phyloP scores from a whole-genome alignment of 2,797 vertebrate species.

The Trichosurus vulpecula region DNA sequence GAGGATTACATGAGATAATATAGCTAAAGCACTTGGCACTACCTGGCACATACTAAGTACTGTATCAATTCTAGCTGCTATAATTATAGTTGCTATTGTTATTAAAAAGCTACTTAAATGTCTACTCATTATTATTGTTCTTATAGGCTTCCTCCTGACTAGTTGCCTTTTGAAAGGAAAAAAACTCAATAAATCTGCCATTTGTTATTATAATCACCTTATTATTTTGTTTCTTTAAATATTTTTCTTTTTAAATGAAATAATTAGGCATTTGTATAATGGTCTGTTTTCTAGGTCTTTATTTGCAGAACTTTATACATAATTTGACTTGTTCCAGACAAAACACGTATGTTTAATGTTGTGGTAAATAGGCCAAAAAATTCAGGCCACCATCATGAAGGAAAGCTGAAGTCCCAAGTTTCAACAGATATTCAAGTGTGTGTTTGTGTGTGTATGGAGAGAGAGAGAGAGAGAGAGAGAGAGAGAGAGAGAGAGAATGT shows the following conservation, averaged over 20 bases:
- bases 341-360: not conserved
- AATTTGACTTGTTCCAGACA: slow-evolving; percentile 25
- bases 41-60: not conserved
- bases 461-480: no score
- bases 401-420: slow-evolving; percentile 46
- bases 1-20: slow-evolving; percentile 2
- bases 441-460: not conserved
- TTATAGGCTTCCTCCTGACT: slow-evolving; percentile 29
- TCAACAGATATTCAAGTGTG: not conserved
- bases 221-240: slow-evolving; percentile 35
- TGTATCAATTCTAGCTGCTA: not conserved
- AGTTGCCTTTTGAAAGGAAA: slow-evolving; percentile 50
- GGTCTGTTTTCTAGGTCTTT: slow-evolving; percentile 36
- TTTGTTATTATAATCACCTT: slow-evolving; percentile 32
- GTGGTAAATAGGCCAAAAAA: not conserved
- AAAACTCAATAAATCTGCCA: slow-evolving; percentile 33
- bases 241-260: slow-evolving; percentile 18
- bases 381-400: slow-evolving; percentile 23
- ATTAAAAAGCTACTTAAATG: not conserved
- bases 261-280: not conserved
- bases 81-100: not conserved
- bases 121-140: not conserved
- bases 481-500: no score
- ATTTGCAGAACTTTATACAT: slow-evolving; percentile 4
- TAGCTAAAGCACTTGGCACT: not conserved